A percentile compares a stretch with the other conserved stretches of the same genome.
Conservation (phyloP, 2,113 vertebrate species). For the human (Homo sapiens) region GRCh38 chr4:58199501-58200000, state of each 20-base stretch:
- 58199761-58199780: neutral
- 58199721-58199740: slow-evolving; percentile 4
- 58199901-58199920: neutral
- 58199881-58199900: neutral
- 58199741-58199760: neutral
- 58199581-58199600: neutral
- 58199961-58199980: neutral
- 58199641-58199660: neutral
- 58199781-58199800: neutral
- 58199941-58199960: neutral
- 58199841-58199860: neutral
- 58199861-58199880: neutral
- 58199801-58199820: neutral
- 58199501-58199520: neutral
- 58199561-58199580: neutral
- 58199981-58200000: neutral
- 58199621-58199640: neutral
- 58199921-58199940: neutral
- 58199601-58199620: neutral
- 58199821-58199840: neutral
- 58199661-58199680: neutral
- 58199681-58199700: neutral
- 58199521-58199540: neutral
- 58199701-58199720: neutral
- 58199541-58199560: neutral